Evolutionary conservation across 2,797 vertebrate genomes (phyloP).

Genomic region (Halcyon smyrnensis): DNA sequence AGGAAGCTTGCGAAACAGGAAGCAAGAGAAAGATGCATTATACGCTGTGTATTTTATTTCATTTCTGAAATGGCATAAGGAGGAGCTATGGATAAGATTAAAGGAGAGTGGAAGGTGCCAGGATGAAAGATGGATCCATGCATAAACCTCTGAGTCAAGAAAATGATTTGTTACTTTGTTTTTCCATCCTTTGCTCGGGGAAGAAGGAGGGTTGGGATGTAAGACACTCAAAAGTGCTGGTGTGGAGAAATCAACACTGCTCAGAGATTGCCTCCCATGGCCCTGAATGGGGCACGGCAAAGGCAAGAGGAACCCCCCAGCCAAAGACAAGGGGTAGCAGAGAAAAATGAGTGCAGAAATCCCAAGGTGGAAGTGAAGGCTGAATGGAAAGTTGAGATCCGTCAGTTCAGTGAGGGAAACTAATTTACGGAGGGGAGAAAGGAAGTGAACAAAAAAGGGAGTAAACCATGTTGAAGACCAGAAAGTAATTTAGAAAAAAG

Average conservation of each 20-base stretch:
- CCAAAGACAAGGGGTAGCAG: background rate
- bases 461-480: background rate
- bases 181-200: background rate
- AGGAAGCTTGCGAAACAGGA: background rate
- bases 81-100: background rate
- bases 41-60: background rate
- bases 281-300: rapidly evolving
- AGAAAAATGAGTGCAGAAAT: background rate
- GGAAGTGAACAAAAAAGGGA: background rate
- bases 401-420: background rate
- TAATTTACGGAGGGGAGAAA: background rate
- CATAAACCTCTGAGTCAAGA: background rate
- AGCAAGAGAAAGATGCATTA: background rate
- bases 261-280: background rate
- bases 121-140: background rate
- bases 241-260: background rate
- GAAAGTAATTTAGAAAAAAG: constrained; percentile 6
- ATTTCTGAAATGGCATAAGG: background rate
- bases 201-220: background rate
- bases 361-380: background rate
- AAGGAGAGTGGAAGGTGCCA: background rate
- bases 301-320: background rate
- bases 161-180: background rate
- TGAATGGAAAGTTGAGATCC: background rate
- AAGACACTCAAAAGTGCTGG: background rate